phyloP scores from a whole-genome alignment of 2,797 vertebrate species.

The Lateolabrax maculatus region DNA sequence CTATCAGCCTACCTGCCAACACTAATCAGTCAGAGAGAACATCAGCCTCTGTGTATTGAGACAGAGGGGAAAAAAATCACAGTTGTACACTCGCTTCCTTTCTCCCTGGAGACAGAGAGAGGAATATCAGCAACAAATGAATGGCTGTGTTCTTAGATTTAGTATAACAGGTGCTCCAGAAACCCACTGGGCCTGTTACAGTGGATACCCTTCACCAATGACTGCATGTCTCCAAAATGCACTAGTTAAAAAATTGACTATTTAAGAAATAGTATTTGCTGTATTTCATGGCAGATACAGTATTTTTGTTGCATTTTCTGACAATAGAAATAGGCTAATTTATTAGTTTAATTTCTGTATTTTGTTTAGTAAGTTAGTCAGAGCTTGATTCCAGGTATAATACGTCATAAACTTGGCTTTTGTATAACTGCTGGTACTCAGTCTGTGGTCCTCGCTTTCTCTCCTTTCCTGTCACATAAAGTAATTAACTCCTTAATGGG shows the following conservation, averaged over 20 bases:
- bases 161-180: conserved; percentile 11
- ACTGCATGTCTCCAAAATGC: background rate
- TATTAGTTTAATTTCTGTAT: background rate
- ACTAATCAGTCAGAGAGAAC: conserved; percentile 57
- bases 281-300: too few relatives aligned
- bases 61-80: background rate
- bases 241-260: too few relatives aligned
- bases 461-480: conserved; percentile 47
- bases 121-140: conserved; percentile 23
- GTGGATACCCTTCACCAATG: background rate
- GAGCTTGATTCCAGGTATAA: background rate
- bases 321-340: background rate
- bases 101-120: background rate
- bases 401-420: background rate
- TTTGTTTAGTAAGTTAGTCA: background rate
- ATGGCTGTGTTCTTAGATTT: conserved; percentile 16
- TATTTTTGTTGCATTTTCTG: background rate
- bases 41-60: conserved; percentile 27
- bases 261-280: too few relatives aligned
- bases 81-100: background rate
- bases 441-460: conserved; percentile 14
- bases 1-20: conserved; percentile 54
- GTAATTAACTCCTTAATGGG: conserved; percentile 49
- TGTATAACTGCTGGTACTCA: background rate
- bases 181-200: background rate